Percentiles rank a stretch among this genome's conserved stretches.
Conservation (phyloP, 2,797 vertebrate species). For the Tinamus major region DNA sequence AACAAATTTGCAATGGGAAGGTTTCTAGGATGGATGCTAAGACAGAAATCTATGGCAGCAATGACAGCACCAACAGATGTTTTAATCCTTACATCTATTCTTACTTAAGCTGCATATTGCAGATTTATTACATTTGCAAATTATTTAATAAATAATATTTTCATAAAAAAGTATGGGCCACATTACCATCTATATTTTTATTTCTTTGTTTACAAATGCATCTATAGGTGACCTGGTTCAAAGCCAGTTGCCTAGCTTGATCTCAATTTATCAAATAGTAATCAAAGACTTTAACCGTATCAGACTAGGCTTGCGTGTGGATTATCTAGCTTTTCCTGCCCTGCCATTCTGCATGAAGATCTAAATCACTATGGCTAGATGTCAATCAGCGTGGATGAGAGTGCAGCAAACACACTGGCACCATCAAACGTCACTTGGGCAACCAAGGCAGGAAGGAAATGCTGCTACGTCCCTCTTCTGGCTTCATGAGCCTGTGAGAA, state of each 20-base stretch:
- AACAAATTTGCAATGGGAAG: background rate
- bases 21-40: background rate
- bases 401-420: background rate
- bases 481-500: background rate
- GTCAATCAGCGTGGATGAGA: background rate
- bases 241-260: background rate
- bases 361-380: background rate
- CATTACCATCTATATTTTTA: background rate
- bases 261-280: conserved; percentile 27
- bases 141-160: background rate
- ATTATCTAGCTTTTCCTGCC: background rate
- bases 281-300: background rate
- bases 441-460: background rate
- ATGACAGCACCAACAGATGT: background rate
- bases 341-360: background rate
- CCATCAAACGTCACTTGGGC: background rate
- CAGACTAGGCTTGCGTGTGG: background rate
- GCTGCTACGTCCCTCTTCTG: background rate
- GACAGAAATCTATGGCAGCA: background rate
- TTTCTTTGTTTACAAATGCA: background rate
- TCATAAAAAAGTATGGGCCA: background rate
- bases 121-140: background rate
- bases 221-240: fast-evolving
- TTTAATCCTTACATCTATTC: background rate
- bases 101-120: too few relatives aligned